A percentile compares a stretch with the other conserved stretches of the same genome.
These are phyloP conservation scores for Lomographa bimaculata DNA, from an alignment of 2,888 invertebrate genomes.

Conservation along the genomic window DNA sequence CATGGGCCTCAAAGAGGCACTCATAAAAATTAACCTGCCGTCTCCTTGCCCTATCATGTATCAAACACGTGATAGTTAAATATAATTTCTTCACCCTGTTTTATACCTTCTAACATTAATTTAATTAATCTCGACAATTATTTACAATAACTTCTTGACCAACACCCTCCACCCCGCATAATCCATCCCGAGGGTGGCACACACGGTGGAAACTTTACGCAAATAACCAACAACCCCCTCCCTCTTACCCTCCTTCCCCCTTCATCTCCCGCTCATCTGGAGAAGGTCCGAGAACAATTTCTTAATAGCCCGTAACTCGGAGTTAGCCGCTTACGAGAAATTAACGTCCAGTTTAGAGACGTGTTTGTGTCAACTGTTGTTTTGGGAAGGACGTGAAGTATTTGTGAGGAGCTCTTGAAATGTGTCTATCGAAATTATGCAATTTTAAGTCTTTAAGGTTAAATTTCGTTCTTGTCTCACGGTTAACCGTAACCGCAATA, in stretches of 20 bases:
- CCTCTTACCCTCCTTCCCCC: slow-evolving; percentile 2
- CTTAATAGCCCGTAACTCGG: slow-evolving; percentile 78
- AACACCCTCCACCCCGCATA: slow-evolving; percentile 19
- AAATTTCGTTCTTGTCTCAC: too few species aligned
- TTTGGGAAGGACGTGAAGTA: slow-evolving; percentile 6
- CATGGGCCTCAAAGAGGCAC: too few species aligned
- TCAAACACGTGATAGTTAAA: too few species aligned
- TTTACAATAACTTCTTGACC: slow-evolving; percentile 26
- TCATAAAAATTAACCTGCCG: too few species aligned
- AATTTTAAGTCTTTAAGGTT: too few species aligned
- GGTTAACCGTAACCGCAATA: too few species aligned
- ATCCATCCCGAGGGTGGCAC: slow-evolving; percentile 31
- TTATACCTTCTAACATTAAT: slow-evolving; percentile 5
- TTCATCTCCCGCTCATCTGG: slow-evolving; percentile 18
- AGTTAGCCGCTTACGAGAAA: slow-evolving; percentile 64
- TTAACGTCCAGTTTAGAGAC: slow-evolving; percentile 64
- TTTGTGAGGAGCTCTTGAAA: too few species aligned
- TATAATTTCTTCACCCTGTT: too few species aligned
- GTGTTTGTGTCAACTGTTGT: slow-evolving; percentile 25
- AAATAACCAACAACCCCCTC: slow-evolving; percentile 56
- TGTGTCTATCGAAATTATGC: too few species aligned
- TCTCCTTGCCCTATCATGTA: too few species aligned
- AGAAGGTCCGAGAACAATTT: slow-evolving; percentile 65
- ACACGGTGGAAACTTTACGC: slow-evolving; percentile 48
- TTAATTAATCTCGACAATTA: slow-evolving; percentile 21